Base-by-base conservation (phyloP, 2,113 vertebrate genomes). In the Saguinus imperator region DNA sequence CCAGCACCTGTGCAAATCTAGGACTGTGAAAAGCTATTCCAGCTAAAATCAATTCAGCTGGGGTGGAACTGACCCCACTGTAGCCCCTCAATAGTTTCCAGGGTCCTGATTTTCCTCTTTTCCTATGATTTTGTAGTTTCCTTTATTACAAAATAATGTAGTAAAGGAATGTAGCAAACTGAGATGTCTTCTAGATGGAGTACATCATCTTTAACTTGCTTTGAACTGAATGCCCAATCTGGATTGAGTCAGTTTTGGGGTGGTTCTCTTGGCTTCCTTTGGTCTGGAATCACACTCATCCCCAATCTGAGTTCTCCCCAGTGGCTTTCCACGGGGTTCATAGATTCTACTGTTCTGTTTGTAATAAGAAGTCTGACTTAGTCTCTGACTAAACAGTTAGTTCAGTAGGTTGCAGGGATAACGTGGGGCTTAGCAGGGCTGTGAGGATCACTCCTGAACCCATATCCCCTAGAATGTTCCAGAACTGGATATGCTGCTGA, bases 1-100 rank as follows among this genome's bases (percentile, higher is more conserved):
- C 25, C 2, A 1, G 21, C 16, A 1, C 18, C 45, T 27, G 8
- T 1, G 35, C 6, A 13, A 10, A 25, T 81, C 43, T 1, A 52
- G 76, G 52, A 72, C 17, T 12, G 8, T 7, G 29, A 32, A 35
- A 55, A 77, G 0, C 7, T 40, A 32, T 32, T 72, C 29, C 10
- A 45, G 32, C 20, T 66, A 23, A 72, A n/a, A 48, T 61, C 80
- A 40, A 9, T 84, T 94, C 85, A 10, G 0, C 14, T 79, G 32
- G 20, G 32, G 25, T 37, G 45, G 75, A 37, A 21, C 0, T 0
- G 2, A 43, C 50, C 10, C 25, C 16, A 21, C 57, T 23, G 48
- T 21, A 23, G 70, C 0, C 25, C 4, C 37, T 72, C 29, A 11
- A 9, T 32, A 77, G 64, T n/a, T 37, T 76, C 73, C 73, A 84